phyloP scores from a whole-genome alignment of 2,888 invertebrate genomes.

The Oxytorus armatus region DNA sequence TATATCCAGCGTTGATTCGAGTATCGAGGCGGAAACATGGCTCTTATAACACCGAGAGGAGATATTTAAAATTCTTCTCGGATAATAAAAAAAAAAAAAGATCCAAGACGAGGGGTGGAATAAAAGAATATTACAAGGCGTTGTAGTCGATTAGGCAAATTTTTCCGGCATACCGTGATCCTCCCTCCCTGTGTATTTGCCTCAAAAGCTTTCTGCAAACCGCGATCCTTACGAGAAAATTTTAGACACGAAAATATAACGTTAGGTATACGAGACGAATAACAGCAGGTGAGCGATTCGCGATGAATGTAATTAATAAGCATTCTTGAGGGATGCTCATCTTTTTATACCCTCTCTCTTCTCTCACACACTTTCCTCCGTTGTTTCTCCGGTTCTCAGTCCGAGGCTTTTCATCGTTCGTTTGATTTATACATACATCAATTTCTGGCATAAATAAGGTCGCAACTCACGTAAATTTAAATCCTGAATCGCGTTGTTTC shows the following conservation, averaged over 20 bases:
- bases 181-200: conserved; percentile 8
- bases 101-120: conserved; percentile 12
- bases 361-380: conserved; percentile 71
- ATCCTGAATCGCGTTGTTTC: neutral
- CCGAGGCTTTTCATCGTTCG: conserved; percentile 31
- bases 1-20: conserved; percentile 39
- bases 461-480: neutral
- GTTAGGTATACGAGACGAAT: conserved; percentile 13
- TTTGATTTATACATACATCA: conserved; percentile 47
- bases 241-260: conserved; percentile 29
- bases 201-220: conserved; percentile 22
- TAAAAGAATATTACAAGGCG: conserved; percentile 50
- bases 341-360: conserved; percentile 66
- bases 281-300: conserved; percentile 45
- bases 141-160: conserved; percentile 71
- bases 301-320: conserved; percentile 78
- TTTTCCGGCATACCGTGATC: conserved; percentile 42
- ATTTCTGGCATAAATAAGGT: conserved; percentile 7
- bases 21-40: conserved; percentile 48
- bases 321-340: conserved; percentile 78
- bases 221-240: conserved; percentile 27
- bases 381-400: conserved; percentile 72
- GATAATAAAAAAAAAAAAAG: conserved; percentile 36
- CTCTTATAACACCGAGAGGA: neutral
- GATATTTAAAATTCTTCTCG: conserved; percentile 43